These are phyloP conservation scores for Mesoligia furuncula DNA, from an alignment of 2,888 invertebrate species.

Conservation along the genomic window DNA sequence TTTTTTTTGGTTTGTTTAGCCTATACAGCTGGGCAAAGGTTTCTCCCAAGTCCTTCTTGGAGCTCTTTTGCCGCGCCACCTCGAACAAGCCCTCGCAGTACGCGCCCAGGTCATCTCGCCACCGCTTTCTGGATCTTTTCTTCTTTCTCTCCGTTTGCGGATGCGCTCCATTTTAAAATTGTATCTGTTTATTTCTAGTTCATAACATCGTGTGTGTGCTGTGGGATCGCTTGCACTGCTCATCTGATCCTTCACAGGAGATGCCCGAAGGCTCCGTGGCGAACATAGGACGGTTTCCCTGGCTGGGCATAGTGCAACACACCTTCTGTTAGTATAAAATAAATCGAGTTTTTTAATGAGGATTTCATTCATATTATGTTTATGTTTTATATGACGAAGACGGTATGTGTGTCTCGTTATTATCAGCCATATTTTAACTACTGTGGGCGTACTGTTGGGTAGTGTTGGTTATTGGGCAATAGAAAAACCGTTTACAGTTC, in stretches of 20 bases:
- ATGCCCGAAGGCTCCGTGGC: slow-evolving; percentile 70
- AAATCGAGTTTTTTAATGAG: background rate
- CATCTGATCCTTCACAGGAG: slow-evolving; percentile 69
- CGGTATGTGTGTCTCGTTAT: no score
- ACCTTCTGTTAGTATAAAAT: slow-evolving; percentile 73
- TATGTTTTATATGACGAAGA: background rate
- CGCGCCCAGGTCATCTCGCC: background rate
- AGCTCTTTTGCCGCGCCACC: no score
- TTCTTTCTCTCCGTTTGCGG: background rate
- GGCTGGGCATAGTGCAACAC: slow-evolving; percentile 82
- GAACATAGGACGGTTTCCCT: slow-evolving; percentile 78
- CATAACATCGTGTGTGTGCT: slow-evolving; percentile 29
- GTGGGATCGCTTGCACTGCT: slow-evolving; percentile 72
- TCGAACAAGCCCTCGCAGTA: no score
- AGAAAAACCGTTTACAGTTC: no score
- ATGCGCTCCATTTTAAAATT: background rate
- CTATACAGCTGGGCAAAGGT: no score
- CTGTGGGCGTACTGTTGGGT: no score
- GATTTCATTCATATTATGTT: background rate
- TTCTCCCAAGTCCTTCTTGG: no score
- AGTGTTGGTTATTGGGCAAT: no score
- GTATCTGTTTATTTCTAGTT: slow-evolving; percentile 43
- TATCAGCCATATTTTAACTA: no score
- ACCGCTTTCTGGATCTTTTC: background rate
- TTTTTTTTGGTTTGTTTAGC: background rate